These are phyloP conservation scores for Danionella dracula DNA, from an alignment of 2,797 vertebrate genomes.

Conservation along the genomic window DNA sequence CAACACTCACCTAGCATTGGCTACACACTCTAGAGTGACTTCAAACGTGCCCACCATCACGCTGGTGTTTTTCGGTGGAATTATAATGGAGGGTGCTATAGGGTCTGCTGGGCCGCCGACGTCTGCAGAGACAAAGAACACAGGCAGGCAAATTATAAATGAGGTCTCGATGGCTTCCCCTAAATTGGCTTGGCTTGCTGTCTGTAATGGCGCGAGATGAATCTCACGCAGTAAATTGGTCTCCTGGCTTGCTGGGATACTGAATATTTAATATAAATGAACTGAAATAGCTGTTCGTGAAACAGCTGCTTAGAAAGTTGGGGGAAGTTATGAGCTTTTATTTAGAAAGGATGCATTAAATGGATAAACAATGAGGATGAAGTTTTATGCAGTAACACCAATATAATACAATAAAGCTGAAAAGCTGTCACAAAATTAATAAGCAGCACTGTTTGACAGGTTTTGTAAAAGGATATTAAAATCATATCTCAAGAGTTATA, in stretches of 20 bases:
- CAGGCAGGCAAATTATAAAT: background rate
- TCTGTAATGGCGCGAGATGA: background rate
- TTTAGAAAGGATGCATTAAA: background rate
- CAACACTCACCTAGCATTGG: conserved; percentile 81
- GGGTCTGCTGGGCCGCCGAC: conserved; percentile 90
- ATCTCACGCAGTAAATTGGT: background rate
- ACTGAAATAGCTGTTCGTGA: background rate
- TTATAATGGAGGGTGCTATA: conserved; percentile 88
- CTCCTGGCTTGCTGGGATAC: background rate
- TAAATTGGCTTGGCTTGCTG: background rate
- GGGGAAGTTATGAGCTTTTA: background rate
- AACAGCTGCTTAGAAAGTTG: background rate
- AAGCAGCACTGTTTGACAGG: no score
- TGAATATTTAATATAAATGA: background rate
- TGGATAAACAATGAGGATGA: no score
- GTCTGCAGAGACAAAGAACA: conserved; percentile 63
- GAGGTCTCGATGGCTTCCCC: background rate
- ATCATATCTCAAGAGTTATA: no score
- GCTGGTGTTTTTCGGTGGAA: conserved; percentile 91
- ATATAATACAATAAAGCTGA: no score
- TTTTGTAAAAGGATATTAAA: no score
- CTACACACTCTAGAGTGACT: conserved; percentile 91
- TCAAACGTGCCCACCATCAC: conserved; percentile 88
- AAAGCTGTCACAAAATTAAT: no score
- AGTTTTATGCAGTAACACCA: no score